Base-by-base conservation (phyloP, 1,140 invertebrate species). In the Drosophila dunni region DNA sequence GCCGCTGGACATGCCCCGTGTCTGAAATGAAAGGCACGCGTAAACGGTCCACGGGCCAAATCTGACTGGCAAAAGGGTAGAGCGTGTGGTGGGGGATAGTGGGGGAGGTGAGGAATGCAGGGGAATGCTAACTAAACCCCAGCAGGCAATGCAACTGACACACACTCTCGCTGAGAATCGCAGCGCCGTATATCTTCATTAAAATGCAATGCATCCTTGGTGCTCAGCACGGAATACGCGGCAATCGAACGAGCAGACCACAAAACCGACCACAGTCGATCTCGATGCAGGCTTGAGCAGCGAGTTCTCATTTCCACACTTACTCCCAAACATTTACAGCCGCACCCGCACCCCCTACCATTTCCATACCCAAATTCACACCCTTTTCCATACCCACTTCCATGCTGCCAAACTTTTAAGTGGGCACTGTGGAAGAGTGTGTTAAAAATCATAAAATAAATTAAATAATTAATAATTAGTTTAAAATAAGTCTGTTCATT, bases 161-260 rank as follows among this genome's bases (percentile, higher is more conserved):
- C 82, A 79, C 61, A 56, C 57, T 33, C 53, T 68, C 46, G 46
- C 67, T 17, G 63, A 8, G 34, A 62, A 46, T 46, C 64, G 64
- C 46, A 48, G 67, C 50, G 60, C 63, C 66, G 77, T 88, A 83
- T 72, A 84, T 88, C 83, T 88, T 88, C 83, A 88, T 88, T 88
- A 88, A 88, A 88, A 89, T 88, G 84, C 83, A 88, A 83, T 89
- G 80, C 80, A 89, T 80, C 70, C 79, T 80, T 83, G 63, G 54
- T 17, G 53, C 63, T 40, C 70, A 72, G 78, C 65, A 63, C 40
- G 11, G 17, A 33, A 60, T 38, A 53, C 54, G 29, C 62, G 54
- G 64, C 64, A 73, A 63, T 63, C 57, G 58, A 68, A 69, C 65
- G 11, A 54, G 66, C 38, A 17, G 45, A 29, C 50, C 61, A 9